Conservation (phyloP, 2,888 invertebrate genomes). For the Limnephilus lunatus region DNA sequence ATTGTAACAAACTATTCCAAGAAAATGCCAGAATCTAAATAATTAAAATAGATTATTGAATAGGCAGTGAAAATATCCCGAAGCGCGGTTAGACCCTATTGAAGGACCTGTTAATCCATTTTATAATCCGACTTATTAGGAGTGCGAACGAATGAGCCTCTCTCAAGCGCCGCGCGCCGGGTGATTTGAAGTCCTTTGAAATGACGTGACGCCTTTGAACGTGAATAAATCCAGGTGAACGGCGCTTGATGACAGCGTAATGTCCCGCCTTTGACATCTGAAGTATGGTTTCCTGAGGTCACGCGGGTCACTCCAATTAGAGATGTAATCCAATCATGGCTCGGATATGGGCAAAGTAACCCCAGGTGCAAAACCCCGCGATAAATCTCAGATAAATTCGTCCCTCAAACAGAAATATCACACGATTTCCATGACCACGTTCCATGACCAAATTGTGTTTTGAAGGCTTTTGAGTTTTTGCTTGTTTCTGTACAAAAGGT, state of each 20-base stretch:
- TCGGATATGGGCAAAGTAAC: background rate
- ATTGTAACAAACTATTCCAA: too few relatives aligned
- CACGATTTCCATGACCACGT: background rate
- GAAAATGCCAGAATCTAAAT: too few relatives aligned
- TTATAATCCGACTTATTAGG: background rate
- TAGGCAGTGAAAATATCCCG: background rate
- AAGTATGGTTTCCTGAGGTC: conserved; percentile 30
- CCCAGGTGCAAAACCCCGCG: background rate
- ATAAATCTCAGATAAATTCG: background rate
- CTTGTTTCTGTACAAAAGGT: background rate
- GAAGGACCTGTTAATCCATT: too few relatives aligned
- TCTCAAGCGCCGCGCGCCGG: background rate
- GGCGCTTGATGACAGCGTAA: conserved; percentile 24
- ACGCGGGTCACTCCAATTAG: conserved; percentile 43
- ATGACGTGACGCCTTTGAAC: conserved; percentile 21
- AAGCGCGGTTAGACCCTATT: too few relatives aligned
- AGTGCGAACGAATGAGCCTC: background rate
- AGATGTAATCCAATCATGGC: conserved; percentile 44
- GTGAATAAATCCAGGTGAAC: conserved; percentile 5
- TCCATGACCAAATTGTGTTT: background rate
- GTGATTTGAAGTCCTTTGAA: conserved; percentile 12
- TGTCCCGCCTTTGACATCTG: conserved; percentile 22
- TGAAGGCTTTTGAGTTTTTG: background rate
- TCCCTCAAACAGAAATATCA: background rate
- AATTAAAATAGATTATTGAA: background rate